Conservation (phyloP, 2,113 vertebrate genomes). For the Chroicocephalus ridibundus region DNA sequence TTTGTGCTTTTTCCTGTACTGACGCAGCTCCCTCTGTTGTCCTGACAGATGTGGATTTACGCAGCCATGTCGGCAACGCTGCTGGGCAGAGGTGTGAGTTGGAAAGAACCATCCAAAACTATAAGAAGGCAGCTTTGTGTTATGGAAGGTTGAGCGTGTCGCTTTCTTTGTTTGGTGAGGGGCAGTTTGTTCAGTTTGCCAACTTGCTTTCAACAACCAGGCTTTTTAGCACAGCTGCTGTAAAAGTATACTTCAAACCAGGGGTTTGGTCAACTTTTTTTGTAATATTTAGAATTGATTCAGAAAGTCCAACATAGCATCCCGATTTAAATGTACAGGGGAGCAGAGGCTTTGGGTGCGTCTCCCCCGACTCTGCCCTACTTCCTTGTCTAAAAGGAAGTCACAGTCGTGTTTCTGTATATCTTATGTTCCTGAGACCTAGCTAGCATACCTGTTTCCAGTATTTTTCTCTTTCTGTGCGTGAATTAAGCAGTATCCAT, state of each 20-base stretch:
- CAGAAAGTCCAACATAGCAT: not conserved
- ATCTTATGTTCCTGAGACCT: not conserved
- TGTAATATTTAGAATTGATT: not conserved
- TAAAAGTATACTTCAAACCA: not conserved
- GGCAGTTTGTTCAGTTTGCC: not conserved
- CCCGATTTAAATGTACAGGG: not conserved
- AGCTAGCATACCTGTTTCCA: not conserved
- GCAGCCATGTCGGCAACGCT: not conserved
- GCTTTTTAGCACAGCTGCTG: not conserved
- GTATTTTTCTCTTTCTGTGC: not conserved
- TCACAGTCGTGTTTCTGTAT: not conserved
- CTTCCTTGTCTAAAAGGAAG: not conserved
- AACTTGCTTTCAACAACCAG: not conserved
- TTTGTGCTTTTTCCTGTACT: not conserved
- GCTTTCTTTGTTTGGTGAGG: not conserved
- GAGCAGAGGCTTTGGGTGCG: rapidly evolving
- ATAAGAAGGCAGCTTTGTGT: not conserved
- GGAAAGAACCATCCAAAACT: not conserved
- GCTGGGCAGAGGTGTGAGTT: not conserved
- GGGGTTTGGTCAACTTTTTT: not conserved
- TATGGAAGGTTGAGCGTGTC: not conserved
- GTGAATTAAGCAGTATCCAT: not conserved
- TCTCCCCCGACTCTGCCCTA: not conserved
- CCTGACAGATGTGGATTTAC: rapidly evolving
- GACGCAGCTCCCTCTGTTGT: rapidly evolving